Evolutionary conservation across 2,888 invertebrate genomes (phyloP).

Genomic region (Steromphala cineraria): DNA sequence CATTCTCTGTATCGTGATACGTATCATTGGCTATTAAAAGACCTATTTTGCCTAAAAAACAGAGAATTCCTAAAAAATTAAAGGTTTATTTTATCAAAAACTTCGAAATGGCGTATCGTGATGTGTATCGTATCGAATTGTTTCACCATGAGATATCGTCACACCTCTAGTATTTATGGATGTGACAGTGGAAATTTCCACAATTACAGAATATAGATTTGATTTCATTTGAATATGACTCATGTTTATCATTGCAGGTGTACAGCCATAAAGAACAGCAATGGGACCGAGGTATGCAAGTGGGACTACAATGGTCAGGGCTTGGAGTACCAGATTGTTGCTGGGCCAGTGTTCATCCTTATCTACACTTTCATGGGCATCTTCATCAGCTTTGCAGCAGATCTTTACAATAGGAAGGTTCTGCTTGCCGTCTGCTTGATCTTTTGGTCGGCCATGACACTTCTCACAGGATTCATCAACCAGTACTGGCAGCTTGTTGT

Average conservation of each 20-base stretch:
- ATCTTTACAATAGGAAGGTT: slow-evolving; percentile 65
- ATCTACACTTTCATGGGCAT: slow-evolving; percentile 93
- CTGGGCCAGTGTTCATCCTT: slow-evolving; percentile 94
- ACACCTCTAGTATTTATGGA: no score
- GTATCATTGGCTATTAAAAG: no score
- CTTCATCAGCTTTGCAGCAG: slow-evolving; percentile 86
- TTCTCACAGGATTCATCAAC: slow-evolving; percentile 88
- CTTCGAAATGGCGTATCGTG: no score
- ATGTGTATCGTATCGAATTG: no score
- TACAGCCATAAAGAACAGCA: slow-evolving; percentile 22
- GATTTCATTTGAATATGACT: neutral
- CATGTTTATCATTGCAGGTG: slow-evolving; percentile 42
- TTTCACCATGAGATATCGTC: no score
- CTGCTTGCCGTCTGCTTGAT: slow-evolving; percentile 86
- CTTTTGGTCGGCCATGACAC: slow-evolving; percentile 87
- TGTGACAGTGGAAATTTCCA: no score
- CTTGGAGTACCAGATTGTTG: slow-evolving; percentile 92
- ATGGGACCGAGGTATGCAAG: slow-evolving; percentile 86
- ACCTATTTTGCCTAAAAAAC: no score
- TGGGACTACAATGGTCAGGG: slow-evolving; percentile 96
- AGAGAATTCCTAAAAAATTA: no score
- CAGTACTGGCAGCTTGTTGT: slow-evolving; percentile 93
- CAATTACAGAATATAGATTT: no score
- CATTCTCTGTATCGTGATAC: no score
- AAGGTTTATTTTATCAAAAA: no score